phyloP scores from a whole-genome alignment of 2,113 vertebrate species.

The Saccopteryx leptura region DNA sequence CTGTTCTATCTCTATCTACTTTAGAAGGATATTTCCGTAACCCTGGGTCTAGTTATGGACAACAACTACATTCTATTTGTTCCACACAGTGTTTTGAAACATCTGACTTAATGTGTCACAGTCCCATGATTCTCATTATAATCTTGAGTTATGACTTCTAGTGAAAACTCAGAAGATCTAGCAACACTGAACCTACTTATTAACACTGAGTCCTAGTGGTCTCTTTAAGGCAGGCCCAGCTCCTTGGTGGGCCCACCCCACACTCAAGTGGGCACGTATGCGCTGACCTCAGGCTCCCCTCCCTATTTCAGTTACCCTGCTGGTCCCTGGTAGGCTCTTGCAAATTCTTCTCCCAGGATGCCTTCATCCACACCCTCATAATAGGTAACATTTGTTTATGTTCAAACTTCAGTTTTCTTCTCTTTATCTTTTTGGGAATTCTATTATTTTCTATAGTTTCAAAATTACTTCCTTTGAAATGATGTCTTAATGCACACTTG shows the following conservation, averaged over 20 bases:
- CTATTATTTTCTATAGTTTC: not conserved
- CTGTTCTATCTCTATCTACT: not conserved
- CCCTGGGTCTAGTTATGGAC: not conserved
- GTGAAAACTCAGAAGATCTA: conserved; percentile 38
- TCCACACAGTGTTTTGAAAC: not conserved
- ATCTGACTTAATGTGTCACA: conserved; percentile 10
- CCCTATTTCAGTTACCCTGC: not conserved
- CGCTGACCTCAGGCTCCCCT: not conserved
- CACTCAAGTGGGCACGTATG: not conserved
- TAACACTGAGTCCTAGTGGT: not conserved
- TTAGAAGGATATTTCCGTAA: not conserved
- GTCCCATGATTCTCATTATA: conserved; percentile 2
- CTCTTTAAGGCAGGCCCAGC: not conserved
- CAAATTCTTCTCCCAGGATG: not conserved
- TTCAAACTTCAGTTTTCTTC: not conserved
- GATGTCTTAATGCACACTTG: not conserved
- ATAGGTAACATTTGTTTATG: not conserved
- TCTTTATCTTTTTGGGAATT: conserved; percentile 7
- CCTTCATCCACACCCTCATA: not conserved
- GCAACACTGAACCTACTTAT: not conserved
- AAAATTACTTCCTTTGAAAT: conserved; percentile 41
- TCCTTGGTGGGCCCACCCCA: not conserved
- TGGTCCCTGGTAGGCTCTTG: not conserved
- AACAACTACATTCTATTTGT: not conserved
- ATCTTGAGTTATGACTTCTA: conserved; percentile 7